phyloP scores from a whole-genome alignment of 1,140 invertebrate genomes.

The Trichonephila inaurata region DNA sequence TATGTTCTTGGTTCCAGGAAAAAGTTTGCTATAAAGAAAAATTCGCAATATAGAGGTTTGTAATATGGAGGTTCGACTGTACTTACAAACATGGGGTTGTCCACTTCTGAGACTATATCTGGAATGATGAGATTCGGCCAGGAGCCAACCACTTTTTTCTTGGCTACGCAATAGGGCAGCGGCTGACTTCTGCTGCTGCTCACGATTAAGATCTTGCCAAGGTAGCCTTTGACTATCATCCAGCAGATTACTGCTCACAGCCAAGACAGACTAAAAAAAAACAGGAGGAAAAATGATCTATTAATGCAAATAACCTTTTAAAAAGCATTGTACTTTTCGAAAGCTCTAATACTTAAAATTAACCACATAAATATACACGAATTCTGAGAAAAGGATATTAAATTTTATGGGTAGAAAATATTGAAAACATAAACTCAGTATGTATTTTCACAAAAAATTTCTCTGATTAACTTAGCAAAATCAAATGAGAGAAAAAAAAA shows the following conservation, averaged over 20 bases:
- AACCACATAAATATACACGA: not conserved
- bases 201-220: constrained; percentile 88
- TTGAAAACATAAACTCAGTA: too few species aligned
- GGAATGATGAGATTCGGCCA: constrained; percentile 89
- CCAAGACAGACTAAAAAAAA: constrained; percentile 87
- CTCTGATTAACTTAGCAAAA: too few species aligned
- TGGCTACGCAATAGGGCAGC: constrained; percentile 91
- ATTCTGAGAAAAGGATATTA: not conserved
- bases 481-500: too few species aligned
- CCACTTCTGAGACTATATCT: constrained; percentile 91
- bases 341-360: not conserved
- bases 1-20: too few species aligned
- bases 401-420: too few species aligned
- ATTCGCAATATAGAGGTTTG: too few species aligned
- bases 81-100: constrained; percentile 93
- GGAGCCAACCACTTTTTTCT: constrained; percentile 94
- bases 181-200: constrained; percentile 89
- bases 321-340: too few species aligned
- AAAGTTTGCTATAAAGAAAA: too few species aligned
- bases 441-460: too few species aligned
- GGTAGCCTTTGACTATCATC: constrained; percentile 91
- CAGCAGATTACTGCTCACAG: constrained; percentile 93
- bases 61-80: too few species aligned
- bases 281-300: too few species aligned
- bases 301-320: not conserved